Evolutionary conservation across 2,888 invertebrate genomes (phyloP).

Genomic region (Drosophila robusta): DNA sequence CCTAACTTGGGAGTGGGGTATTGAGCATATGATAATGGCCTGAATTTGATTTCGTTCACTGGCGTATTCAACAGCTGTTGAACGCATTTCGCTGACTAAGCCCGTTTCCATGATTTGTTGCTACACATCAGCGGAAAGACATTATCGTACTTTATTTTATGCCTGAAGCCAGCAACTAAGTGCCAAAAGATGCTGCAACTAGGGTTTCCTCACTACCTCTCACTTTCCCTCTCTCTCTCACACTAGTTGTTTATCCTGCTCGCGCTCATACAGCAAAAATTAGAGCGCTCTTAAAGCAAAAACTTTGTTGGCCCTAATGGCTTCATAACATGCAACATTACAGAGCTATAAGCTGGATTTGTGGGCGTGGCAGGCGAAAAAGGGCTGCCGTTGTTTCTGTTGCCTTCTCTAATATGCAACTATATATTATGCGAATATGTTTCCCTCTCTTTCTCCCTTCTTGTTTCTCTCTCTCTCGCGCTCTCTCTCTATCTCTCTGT

Average conservation of each 20-base stretch:
- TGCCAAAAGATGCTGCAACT: conserved; percentile 55
- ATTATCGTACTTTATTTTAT: conserved; percentile 44
- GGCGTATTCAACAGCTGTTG: conserved; percentile 23
- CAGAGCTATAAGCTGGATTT: conserved; percentile 54
- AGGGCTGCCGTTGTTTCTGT: conserved; percentile 30
- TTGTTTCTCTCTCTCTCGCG: background rate
- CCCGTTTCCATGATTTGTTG: conserved; percentile 21
- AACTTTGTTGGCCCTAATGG: conserved; percentile 74
- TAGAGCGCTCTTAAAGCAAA: conserved; percentile 66
- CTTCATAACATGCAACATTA: conserved; percentile 79
- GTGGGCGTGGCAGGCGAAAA: conserved; percentile 57
- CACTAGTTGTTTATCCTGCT: conserved; percentile 30
- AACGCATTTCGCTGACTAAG: conserved; percentile 7
- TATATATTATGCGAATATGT: conserved; percentile 68
- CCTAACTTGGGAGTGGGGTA: background rate
- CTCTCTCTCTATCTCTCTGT: background rate
- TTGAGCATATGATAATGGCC: background rate
- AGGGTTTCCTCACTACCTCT: conserved; percentile 2
- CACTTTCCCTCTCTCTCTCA: conserved; percentile 1
- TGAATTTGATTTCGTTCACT: background rate
- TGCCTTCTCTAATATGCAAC: conserved; percentile 73
- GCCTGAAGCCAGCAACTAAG: conserved; percentile 40
- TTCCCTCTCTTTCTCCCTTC: background rate
- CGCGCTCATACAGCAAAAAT: conserved; percentile 46
- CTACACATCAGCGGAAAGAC: conserved; percentile 40